Conservation (phyloP, 2,113 vertebrate species). For the Coregonus clupeaformis region DNA sequence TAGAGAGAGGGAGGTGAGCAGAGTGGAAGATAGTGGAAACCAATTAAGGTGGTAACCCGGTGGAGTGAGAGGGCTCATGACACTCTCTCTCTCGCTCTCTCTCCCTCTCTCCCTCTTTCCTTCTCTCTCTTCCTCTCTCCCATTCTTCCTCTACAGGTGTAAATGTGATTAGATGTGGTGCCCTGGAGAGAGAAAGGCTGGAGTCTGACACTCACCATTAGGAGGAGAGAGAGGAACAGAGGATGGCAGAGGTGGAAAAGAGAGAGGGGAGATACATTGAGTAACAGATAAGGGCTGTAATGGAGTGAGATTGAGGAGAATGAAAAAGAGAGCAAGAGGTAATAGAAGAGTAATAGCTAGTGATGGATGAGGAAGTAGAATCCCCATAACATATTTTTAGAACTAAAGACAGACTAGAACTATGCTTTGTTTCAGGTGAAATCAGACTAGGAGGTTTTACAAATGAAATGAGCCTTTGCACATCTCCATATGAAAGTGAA, state of each 20-base stretch:
- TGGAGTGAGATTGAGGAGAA: slow-evolving; percentile 38
- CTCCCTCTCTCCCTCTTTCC: not conserved
- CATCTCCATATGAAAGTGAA: no score
- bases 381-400: no score
- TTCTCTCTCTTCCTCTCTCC: slow-evolving; percentile 1
- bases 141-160: slow-evolving; percentile 1
- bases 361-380: not conserved
- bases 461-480: no score
- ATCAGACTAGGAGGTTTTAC: no score
- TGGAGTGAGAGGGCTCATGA: no score
- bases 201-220: no score
- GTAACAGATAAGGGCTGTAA: slow-evolving; percentile 53
- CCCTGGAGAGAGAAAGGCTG: slow-evolving; percentile 3
- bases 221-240: slow-evolving; percentile 9
- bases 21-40: no score
- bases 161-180: slow-evolving; percentile 15
- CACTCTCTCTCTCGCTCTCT: not conserved
- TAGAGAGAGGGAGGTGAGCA: no score
- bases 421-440: no score
- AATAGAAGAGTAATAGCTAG: not conserved
- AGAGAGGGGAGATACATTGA: slow-evolving; percentile 28
- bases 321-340: not conserved
- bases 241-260: not conserved
- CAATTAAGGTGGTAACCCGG: no score
- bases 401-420: no score